Evolutionary conservation across 1,140 invertebrate genomes (phyloP).

Genomic region (Trichomalopsis sarcophagae): DNA sequence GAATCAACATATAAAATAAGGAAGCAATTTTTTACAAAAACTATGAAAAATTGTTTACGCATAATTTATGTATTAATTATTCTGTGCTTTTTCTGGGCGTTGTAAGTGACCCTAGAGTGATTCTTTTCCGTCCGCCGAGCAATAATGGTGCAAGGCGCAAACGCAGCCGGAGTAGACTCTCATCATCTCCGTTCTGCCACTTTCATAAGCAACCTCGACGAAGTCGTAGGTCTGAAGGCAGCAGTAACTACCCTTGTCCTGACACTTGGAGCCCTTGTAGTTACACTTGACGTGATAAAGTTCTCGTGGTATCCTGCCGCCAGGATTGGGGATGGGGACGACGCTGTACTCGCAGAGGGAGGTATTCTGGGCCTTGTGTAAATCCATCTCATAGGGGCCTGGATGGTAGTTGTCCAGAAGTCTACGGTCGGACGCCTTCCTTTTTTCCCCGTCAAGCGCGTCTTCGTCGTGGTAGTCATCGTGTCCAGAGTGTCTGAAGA

Average conservation of each 20-base stretch:
- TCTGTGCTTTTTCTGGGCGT: too few species aligned
- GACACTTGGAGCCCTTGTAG: constrained; percentile 50
- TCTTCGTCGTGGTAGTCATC: neutral
- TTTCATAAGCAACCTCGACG: constrained; percentile 51
- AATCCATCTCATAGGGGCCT: constrained; percentile 51
- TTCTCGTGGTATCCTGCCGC: constrained; percentile 30
- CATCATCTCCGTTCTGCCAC: neutral
- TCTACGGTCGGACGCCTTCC: neutral
- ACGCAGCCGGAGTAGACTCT: constrained; percentile 60
- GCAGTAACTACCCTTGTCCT: constrained; percentile 42
- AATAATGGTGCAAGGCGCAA: constrained; percentile 23
- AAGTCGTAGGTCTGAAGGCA: constrained; percentile 58
- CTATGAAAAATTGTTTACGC: too few species aligned
- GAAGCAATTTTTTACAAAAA: too few species aligned
- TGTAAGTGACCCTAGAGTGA: too few species aligned
- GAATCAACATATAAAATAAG: too few species aligned
- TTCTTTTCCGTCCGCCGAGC: too few species aligned
- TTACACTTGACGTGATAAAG: constrained; percentile 58
- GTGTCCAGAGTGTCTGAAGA: neutral
- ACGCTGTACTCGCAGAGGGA: constrained; percentile 60
- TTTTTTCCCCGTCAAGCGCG: neutral
- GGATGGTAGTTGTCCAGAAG: neutral
- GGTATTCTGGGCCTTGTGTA: constrained; percentile 53
- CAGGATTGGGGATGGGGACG: constrained; percentile 43
- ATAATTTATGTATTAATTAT: too few species aligned